Percentiles rank a stretch among this genome's conserved stretches.
Evolutionary conservation across 2,113 vertebrate species (phyloP).

Genomic region (Limanda limanda): DNA sequence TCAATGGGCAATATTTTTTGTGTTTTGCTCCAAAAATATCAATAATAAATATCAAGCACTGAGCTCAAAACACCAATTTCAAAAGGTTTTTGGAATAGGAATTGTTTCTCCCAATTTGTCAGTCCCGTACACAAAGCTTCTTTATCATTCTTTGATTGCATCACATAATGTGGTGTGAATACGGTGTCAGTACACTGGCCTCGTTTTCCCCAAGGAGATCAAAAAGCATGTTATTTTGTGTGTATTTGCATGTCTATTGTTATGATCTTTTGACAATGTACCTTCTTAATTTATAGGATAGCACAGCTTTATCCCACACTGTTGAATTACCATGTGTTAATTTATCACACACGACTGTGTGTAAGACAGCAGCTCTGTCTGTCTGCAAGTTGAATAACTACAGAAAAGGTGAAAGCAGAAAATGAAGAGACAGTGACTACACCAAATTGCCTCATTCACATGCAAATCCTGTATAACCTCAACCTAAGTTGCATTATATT

Average conservation of each 20-base stretch:
- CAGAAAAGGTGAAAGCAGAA: constrained; percentile 17
- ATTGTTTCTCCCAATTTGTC: neutral
- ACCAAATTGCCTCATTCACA: constrained; percentile 13
- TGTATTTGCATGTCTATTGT: neutral
- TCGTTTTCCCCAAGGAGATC: neutral
- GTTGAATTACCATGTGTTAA: constrained; percentile 15
- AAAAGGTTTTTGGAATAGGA: neutral
- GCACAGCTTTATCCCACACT: neutral
- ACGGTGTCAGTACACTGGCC: neutral
- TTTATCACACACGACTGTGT: constrained; percentile 1
- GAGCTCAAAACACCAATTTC: neutral
- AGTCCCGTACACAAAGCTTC: neutral
- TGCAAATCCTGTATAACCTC: neutral
- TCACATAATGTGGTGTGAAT: neutral
- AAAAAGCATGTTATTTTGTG: neutral
- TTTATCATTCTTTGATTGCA: neutral
- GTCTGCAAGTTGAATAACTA: neutral
- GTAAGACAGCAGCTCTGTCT: constrained; percentile 14
- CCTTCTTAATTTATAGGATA: constrained; percentile 4
- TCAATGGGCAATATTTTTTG: neutral
- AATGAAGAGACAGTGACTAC: neutral
- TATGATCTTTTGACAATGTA: constrained; percentile 2
- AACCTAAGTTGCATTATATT: neutral
- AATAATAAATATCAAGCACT: too few relatives aligned
- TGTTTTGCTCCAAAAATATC: neutral